Evolutionary conservation across 92 coral and sea anemone species (phyloP).

Genomic region (Palythoa grandiflora): DNA sequence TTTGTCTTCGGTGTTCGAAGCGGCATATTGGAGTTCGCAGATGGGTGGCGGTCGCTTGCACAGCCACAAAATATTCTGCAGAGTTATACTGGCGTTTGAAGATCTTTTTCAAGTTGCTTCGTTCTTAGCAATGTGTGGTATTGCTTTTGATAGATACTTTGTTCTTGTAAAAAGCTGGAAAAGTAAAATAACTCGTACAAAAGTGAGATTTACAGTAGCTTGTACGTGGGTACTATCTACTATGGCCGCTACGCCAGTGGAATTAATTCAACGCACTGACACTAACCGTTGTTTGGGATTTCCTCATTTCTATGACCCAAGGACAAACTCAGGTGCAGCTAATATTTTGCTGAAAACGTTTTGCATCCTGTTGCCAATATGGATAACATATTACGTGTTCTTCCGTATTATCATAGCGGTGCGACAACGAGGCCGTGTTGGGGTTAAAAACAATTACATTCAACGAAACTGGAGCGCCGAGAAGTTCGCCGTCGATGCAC

Average conservation of each 20-base stretch:
- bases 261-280: constrained; percentile 44
- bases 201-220: constrained; percentile 60
- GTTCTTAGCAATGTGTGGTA: constrained; percentile 82
- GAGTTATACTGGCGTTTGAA: constrained; percentile 67
- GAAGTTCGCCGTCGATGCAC: constrained; percentile 85
- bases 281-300: constrained; percentile 61
- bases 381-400: constrained; percentile 72
- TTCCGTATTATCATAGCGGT: constrained; percentile 77
- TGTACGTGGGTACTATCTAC: constrained; percentile 84
- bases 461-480: constrained; percentile 91
- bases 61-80: constrained; percentile 60
- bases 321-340: constrained; percentile 38
- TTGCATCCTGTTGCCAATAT: constrained; percentile 67
- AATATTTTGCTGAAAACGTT: constrained; percentile 63
- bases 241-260: constrained; percentile 77
- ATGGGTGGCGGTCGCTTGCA: constrained; percentile 59
- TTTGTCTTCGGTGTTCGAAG: constrained; percentile 77
- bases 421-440: constrained; percentile 78
- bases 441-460: constrained; percentile 80
- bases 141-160: constrained; percentile 81
- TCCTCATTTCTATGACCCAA: constrained; percentile 80
- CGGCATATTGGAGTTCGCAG: constrained; percentile 73
- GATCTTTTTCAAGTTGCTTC: constrained; percentile 82
- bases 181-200: constrained; percentile 70
- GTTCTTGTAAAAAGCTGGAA: constrained; percentile 81